Conservation (phyloP, 2,888 invertebrate species). For the Meiosimyza decipiens region DNA sequence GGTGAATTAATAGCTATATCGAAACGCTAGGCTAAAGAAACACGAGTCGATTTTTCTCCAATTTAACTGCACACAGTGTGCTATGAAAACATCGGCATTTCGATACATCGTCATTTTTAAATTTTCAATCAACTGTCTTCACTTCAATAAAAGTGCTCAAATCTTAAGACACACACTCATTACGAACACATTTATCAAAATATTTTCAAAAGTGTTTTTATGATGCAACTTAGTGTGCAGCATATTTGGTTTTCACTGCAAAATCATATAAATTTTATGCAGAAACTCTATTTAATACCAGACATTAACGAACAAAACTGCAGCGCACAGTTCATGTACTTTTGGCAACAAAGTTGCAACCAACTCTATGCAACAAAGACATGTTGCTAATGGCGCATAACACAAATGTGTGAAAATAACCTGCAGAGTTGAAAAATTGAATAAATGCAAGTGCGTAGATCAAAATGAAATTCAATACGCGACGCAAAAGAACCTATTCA, state of each 20-base stretch:
- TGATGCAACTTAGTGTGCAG: not conserved
- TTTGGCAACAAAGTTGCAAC: constrained; percentile 5
- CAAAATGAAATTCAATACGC: constrained; percentile 63
- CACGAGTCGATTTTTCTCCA: too few relatives aligned
- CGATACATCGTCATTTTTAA: too few relatives aligned
- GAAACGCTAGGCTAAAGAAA: too few relatives aligned
- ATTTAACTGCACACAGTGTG: too few relatives aligned
- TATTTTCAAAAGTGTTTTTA: not conserved
- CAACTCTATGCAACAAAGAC: not conserved
- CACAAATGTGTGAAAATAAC: constrained; percentile 60
- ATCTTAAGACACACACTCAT: too few relatives aligned
- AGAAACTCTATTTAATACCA: constrained; percentile 56
- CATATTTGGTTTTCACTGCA: not conserved
- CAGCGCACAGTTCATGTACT: constrained; percentile 32
- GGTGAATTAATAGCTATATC: too few relatives aligned
- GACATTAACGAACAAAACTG: constrained; percentile 58
- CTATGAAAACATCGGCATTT: too few relatives aligned
- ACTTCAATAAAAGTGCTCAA: too few relatives aligned
- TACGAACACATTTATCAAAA: not conserved
- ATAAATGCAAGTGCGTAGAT: constrained; percentile 57
- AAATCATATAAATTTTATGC: too few relatives aligned
- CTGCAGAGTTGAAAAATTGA: constrained; percentile 60
- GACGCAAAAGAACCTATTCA: not conserved
- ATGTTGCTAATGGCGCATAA: not conserved
- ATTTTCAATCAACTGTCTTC: too few relatives aligned